phyloP scores from a whole-genome alignment of 2,888 invertebrate genomes.

The Sesia apiformis region DNA sequence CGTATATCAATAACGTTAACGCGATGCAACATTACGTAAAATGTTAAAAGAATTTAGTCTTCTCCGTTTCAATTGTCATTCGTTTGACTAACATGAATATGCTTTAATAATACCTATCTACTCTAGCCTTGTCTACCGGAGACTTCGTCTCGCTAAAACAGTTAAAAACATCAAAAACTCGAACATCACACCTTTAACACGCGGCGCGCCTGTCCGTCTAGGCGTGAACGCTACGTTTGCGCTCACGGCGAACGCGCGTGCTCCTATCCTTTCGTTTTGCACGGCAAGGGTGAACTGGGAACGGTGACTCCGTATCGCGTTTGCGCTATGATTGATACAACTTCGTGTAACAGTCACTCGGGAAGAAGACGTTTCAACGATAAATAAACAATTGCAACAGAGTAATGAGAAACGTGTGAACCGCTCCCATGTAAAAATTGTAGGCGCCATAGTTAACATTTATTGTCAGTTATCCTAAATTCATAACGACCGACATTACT shows the following conservation, averaged over 20 bases:
- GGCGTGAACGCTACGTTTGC: too few relatives aligned
- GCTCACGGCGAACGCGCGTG: too few relatives aligned
- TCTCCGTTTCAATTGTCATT: constrained; percentile 71
- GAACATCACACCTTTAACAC: constrained; percentile 26
- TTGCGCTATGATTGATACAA: neutral
- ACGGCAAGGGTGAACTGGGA: constrained; percentile 5
- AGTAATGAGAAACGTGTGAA: neutral
- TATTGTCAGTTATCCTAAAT: constrained; percentile 69
- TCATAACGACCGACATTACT: constrained; percentile 45
- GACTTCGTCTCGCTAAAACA: constrained; percentile 64
- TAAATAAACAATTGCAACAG: neutral
- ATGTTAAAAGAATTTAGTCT: constrained; percentile 68
- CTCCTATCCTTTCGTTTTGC: neutral
- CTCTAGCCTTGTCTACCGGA: constrained; percentile 68
- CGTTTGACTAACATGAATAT: constrained; percentile 61
- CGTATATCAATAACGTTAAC: constrained; percentile 61
- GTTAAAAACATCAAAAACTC: constrained; percentile 58
- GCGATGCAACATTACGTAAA: constrained; percentile 68
- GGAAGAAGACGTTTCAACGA: neutral
- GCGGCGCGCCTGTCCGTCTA: neutral
- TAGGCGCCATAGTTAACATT: constrained; percentile 43
- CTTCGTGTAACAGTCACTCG: constrained; percentile 1
- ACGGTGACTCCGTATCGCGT: constrained; percentile 3
- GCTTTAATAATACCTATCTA: constrained; percentile 65
- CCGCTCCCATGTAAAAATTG: constrained; percentile 21